Base-by-base conservation (phyloP, 2,888 invertebrate genomes). In the Rotaria socialis region DNA sequence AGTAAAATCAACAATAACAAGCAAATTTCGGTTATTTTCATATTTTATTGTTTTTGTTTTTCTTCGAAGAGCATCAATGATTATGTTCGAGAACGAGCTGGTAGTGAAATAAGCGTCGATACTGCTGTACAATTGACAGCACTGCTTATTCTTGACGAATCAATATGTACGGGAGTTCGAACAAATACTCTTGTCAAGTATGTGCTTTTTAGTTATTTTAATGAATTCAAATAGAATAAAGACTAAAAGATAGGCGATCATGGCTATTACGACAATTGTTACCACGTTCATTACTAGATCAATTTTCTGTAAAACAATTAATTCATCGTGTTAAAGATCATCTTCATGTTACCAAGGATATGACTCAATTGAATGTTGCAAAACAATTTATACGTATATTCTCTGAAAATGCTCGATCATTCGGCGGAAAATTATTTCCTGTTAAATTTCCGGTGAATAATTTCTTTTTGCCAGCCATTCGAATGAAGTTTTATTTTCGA, bases 141-240 rank as follows among this genome's bases (percentile, higher is more conserved):
- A n/a, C 24, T 80, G 8, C 80, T 80, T 80, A 80, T 80, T 24
- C 47, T 80, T 24, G 80, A 80, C n/a, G 80, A 80, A 80, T 22
- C 80, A 6, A n/a, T 80, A 80, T 80, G 80, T n/a, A 80, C 43
- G 24, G 80, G 80, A n/a, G 24, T 24, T 47, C 43, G 80, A 47
- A 10, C 80, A 10, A 47, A 22, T 80, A 47, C 24, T 7, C 24
- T 80, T 22, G 80, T 47, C 24, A 80, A 80, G 80, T 80, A 80
- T 80, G 80, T 75, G 27, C 5, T 27, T n/a, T 52, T 3, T 52
- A 14, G 11, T 52, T 52, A 3, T 55, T 55, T 7, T 3, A 22
- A 22, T 55, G 4, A 55, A 22, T 22, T 55, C 19, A 1, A 14
- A 27, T 19, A 35, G 16, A 67, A 4, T 67, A 35, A 35, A 67